Percentiles rank a stretch among this genome's conserved stretches.
Conservation (phyloP, 2,113 vertebrate genomes). For the Ageneiosus marmoratus region DNA sequence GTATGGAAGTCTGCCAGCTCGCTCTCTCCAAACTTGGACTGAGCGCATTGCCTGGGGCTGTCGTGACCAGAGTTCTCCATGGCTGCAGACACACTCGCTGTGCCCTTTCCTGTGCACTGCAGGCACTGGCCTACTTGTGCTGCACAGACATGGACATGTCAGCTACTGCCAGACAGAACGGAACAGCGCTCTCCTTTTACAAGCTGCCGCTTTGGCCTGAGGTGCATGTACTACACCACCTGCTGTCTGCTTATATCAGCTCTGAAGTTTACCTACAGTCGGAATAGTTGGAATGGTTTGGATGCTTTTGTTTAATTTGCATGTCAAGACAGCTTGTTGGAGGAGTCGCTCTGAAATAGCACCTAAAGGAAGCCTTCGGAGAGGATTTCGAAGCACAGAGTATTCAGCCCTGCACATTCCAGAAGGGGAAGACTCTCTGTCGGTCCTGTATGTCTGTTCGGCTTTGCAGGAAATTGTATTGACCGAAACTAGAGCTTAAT, state of each 20-base stretch:
- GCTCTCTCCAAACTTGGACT: slow-evolving; percentile 53
- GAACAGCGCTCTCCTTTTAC: slow-evolving; percentile 49
- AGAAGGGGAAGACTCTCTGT: not conserved
- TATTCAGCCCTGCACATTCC: not conserved
- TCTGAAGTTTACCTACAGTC: slow-evolving; percentile 37
- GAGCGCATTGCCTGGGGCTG: slow-evolving; percentile 53
- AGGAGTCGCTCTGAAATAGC: slow-evolving; percentile 1
- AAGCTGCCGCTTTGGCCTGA: slow-evolving; percentile 45
- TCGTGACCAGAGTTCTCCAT: slow-evolving; percentile 55
- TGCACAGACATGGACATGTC: slow-evolving; percentile 47
- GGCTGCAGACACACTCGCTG: slow-evolving; percentile 53
- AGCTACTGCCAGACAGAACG: slow-evolving; percentile 43
- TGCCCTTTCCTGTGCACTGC: slow-evolving; percentile 55
- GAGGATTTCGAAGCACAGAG: not conserved
- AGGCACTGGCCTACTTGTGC: slow-evolving; percentile 52
- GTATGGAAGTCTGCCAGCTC: slow-evolving; percentile 48
- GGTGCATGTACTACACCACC: slow-evolving; percentile 41
- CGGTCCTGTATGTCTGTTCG: not conserved
- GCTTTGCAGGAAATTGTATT: not conserved
- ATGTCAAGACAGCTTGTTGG: slow-evolving; percentile 31
- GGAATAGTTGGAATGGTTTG: slow-evolving; percentile 32
- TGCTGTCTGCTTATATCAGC: slow-evolving; percentile 29
- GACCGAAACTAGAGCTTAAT: not conserved
- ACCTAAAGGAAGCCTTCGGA: not conserved
- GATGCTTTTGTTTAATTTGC: slow-evolving; percentile 35